phyloP scores from a whole-genome alignment of 2,888 invertebrate species.

The Dasysyrphus tricinctus region DNA sequence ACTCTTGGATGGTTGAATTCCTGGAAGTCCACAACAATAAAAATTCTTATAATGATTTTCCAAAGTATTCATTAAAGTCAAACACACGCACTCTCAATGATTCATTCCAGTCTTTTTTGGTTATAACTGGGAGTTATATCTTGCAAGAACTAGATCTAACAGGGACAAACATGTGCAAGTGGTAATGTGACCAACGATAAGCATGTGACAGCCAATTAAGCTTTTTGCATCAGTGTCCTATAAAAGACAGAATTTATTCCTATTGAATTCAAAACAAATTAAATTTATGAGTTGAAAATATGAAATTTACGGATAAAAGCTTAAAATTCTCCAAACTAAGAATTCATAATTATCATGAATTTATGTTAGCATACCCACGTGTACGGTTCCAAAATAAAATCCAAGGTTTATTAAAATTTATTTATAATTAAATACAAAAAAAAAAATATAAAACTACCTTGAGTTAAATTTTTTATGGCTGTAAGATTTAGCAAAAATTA shows the following conservation, averaged over 20 bases:
- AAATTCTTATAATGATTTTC: neutral
- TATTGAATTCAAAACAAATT: neutral
- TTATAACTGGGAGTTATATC: conserved; percentile 27
- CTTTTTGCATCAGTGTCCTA: conserved; percentile 5
- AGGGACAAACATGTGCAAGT: conserved; percentile 6
- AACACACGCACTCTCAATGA: neutral
- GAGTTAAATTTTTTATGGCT: conserved; percentile 17
- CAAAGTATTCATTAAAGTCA: neutral
- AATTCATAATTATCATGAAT: neutral
- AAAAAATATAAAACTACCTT: conserved; percentile 12
- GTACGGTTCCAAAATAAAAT: neutral
- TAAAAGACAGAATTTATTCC: neutral
- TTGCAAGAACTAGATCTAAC: conserved; percentile 36
- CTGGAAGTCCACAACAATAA: neutral
- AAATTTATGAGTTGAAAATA: neutral
- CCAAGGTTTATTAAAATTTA: conserved; percentile 24
- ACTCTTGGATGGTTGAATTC: neutral
- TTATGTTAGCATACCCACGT: neutral
- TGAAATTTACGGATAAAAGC: neutral
- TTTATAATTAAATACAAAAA: neutral
- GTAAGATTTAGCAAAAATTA: neutral
- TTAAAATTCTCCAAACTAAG: neutral
- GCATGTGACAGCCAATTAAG: conserved; percentile 20
- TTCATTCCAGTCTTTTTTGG: conserved; percentile 33
- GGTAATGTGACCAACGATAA: conserved; percentile 12